phyloP scores from a whole-genome alignment of 2,113 vertebrate species.

The Phyllostomus hastatus region DNA sequence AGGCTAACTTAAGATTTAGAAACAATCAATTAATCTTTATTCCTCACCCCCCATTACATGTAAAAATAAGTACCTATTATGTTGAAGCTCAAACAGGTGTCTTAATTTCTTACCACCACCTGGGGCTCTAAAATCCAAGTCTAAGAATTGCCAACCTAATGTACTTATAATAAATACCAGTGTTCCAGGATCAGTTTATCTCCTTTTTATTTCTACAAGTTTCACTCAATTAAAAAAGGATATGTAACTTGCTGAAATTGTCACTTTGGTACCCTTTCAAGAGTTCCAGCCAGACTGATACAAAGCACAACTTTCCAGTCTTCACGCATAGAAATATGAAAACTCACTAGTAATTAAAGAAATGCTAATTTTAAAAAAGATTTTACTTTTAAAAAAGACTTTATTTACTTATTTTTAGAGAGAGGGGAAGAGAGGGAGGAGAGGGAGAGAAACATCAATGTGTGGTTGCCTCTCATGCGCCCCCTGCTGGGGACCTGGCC shows the following conservation, averaged over 20 bases:
- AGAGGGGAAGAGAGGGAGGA: too few relatives aligned
- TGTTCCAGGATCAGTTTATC: not conserved
- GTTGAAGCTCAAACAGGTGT: not conserved
- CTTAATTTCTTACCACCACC: not conserved
- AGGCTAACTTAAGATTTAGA: not conserved
- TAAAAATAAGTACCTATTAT: not conserved
- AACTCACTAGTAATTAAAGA: not conserved
- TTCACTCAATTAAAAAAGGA: not conserved
- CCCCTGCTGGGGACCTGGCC: too few relatives aligned
- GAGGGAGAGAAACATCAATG: too few relatives aligned
- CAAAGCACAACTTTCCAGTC: not conserved
- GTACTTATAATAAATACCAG: accelerated
- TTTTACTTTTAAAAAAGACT: too few relatives aligned
- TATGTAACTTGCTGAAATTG: not conserved
- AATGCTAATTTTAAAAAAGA: not conserved
- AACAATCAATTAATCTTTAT: too few relatives aligned
- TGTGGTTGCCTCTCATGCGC: too few relatives aligned
- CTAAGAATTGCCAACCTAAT: not conserved
- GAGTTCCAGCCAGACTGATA: not conserved
- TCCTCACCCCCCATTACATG: not conserved
- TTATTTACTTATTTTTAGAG: too few relatives aligned
- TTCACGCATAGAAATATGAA: not conserved
- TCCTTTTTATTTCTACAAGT: not conserved
- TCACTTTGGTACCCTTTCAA: not conserved
- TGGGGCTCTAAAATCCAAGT: not conserved